Base-by-base conservation (phyloP, 1,140 invertebrate genomes). In the Choristoneura fumiferana region DNA sequence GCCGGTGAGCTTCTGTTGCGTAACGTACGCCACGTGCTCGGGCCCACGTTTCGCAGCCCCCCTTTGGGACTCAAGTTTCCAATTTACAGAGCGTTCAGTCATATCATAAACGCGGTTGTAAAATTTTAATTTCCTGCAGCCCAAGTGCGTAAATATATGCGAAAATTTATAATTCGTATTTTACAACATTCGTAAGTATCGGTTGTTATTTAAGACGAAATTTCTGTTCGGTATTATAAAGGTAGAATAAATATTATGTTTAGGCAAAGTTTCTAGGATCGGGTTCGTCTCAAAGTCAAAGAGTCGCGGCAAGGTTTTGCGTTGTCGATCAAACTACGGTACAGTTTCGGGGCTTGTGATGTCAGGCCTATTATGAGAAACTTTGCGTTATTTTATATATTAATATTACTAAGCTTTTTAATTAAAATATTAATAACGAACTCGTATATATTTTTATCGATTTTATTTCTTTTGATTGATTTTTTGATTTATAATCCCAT, bases 271-370 rank as follows among this genome's bases (percentile, higher is more conserved):
- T 29, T 29, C 22, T 29, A 29, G 22, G 22, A 29, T 29, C 22
- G 22, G 22, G 22, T 29, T 29, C 8, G 18, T 45, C 40, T 45
- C 40, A 45, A 45, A 45, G 40, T 45, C 40, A 49, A 49, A 49
- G 22, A 29, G 18, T 49, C 40, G 13, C 22, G 22, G 22, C 22
- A n/a, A 49, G 10, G 9, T 39, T 49, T 3, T n/a, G 10, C n/a
- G n/a, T n/a, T n/a, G n/a, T n/a, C n/a, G n/a, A n/a, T n/a, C n/a
- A n/a, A n/a, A n/a, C n/a, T n/a, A n/a, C 17, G 39, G 40, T 17
- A 0, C n/a, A 12, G n/a, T 17, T 22, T 12, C 10, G 8, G 5
- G 18, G 0, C 17, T n/a, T 45, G 6, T 22, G 22, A 49, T 2
- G 18, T 29, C 12, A 18, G 17, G 17, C 5, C n/a, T 29, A 6